Evolutionary conservation across 1,140 invertebrate genomes (phyloP).

Genomic region (Metopolophium dirhodum): DNA sequence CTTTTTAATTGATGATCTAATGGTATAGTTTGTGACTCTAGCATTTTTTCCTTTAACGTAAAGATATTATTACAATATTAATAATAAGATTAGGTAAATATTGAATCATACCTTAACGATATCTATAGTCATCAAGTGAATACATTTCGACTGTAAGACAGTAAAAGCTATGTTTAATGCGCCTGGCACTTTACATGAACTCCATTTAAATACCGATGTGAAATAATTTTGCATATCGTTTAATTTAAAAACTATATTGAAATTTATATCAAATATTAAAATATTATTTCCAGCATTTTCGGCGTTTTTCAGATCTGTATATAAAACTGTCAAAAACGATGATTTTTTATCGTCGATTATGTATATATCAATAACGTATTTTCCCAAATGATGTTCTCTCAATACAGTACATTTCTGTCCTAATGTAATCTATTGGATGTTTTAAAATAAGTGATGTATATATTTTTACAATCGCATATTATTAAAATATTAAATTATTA

Average conservation of each 20-base stretch:
- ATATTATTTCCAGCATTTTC: constrained; percentile 29
- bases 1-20: constrained; percentile 4
- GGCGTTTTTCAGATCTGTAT: neutral
- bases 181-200: neutral
- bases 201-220: constrained; percentile 38
- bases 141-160: neutral
- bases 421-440: constrained; percentile 23
- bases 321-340: neutral
- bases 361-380: constrained; percentile 18
- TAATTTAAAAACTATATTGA: constrained; percentile 21
- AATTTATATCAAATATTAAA: constrained; percentile 17
- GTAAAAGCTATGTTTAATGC: constrained; percentile 6
- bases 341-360: neutral
- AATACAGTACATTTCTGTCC: constrained; percentile 27
- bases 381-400: constrained; percentile 15
- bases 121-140: constrained; percentile 22
- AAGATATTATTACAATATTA: neutral
- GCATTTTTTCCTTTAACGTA: neutral
- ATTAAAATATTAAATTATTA: neutral
- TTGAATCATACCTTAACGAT: neutral
- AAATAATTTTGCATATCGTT: neutral
- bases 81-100: neutral
- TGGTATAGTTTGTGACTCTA: neutral
- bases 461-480: neutral
- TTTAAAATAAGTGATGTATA: neutral